Base-by-base conservation (phyloP, 2,797 vertebrate species). In the Mormyrus proboscirostris region DNA sequence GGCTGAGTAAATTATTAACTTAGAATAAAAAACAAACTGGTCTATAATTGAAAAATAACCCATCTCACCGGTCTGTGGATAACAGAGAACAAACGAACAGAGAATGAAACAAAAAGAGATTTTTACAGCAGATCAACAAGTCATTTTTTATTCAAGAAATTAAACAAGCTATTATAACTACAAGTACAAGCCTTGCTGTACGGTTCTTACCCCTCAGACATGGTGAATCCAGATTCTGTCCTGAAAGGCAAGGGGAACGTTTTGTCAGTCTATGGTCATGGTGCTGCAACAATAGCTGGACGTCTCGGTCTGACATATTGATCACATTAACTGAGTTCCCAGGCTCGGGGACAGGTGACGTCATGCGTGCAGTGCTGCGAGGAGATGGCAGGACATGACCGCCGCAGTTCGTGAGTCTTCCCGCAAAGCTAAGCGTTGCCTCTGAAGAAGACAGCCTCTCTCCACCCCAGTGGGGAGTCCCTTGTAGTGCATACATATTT, bases 1-100 rank as follows among this genome's bases (percentile, higher is more conserved):
- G 76, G 16, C 41, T 22, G 41, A 47, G 41, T 44, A 82, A n/a
- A 82, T 44, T 82, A 47, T 82, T 82, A 47, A 44, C 41, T 47
- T 85, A 29, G 82, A 85, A 51, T 85, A 85, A 85, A 50, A 85
- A 85, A 29, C n/a, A 85, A 53, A 85, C 83, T 50, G 25, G 44
- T 14, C n/a, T 14, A 25, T 50, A 85, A 50, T 53, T 53, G 33
- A 87, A 87, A 87, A 41, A 82, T 47, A 82, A 82, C 41, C 38
- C 55, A n/a, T 69, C 87, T 88, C 59, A 88, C 87, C 87, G 87
- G 87, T 88, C 87, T 88, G 59, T 49, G 51, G 41, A 9, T 38
- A 25, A 79, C 38, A 19, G 6, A 82, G 41, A 86, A 53, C 49
- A 55, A 44, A 33, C 55, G 9, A 88, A 69, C 25, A 65, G n/a